A percentile compares a stretch with the other conserved stretches of the same genome.
These are phyloP conservation scores for Eriosoma lanigerum DNA, from an alignment of 1,140 invertebrate genomes.

Conservation along the genomic window DNA sequence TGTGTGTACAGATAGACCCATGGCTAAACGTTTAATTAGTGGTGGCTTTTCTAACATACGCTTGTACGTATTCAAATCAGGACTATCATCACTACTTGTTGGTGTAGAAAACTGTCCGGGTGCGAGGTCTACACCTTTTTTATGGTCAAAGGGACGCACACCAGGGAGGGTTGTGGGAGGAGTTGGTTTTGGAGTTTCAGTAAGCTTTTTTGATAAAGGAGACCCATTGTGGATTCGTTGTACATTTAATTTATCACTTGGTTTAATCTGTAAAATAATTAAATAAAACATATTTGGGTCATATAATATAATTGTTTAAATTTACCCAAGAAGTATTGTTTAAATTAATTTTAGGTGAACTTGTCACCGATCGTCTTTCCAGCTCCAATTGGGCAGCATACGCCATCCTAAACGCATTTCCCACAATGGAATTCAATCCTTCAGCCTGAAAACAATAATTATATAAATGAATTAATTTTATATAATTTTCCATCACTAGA, in stretches of 20 bases:
- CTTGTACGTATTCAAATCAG: constrained; percentile 82
- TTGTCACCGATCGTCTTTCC: constrained; percentile 45
- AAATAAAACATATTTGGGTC: background rate
- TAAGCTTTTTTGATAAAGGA: constrained; percentile 10
- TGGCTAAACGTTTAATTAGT: constrained; percentile 74
- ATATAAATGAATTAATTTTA: no score
- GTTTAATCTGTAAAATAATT: constrained; percentile 37
- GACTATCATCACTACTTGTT: constrained; percentile 83
- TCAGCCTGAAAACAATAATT: constrained; percentile 70
- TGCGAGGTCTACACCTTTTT: constrained; percentile 37
- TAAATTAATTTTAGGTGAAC: constrained; percentile 32
- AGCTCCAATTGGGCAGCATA: constrained; percentile 81
- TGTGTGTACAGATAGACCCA: constrained; percentile 63
- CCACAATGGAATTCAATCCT: constrained; percentile 82
- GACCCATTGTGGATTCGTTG: constrained; percentile 37
- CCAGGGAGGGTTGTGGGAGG: constrained; percentile 18
- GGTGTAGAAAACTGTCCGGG: constrained; percentile 61
- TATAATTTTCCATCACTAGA: no score
- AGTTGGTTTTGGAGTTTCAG: constrained; percentile 26
- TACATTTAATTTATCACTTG: constrained; percentile 28
- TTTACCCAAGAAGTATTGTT: constrained; percentile 41
- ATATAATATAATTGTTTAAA: no score
- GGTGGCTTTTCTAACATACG: constrained; percentile 78
- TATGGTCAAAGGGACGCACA: constrained; percentile 36
- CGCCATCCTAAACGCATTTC: constrained; percentile 89